phyloP scores from a whole-genome alignment of 2,888 invertebrate species.

The Nysson spinosus region DNA sequence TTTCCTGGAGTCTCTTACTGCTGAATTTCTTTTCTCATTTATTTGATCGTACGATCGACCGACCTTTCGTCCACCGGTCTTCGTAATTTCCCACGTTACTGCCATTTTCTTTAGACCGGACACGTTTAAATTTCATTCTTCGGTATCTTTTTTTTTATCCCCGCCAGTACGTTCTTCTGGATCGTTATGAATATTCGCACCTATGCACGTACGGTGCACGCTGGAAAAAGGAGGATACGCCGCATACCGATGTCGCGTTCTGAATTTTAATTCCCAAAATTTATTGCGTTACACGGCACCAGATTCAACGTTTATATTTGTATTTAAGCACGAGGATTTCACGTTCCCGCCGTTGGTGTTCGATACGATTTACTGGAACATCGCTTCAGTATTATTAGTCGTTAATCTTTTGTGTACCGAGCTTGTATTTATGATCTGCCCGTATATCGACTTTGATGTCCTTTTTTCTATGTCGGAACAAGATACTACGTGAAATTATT shows the following conservation, averaged over 20 bases:
- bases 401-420: too few relatives aligned
- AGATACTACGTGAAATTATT: too few relatives aligned
- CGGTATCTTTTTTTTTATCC: conserved; percentile 30
- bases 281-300: conserved; percentile 9
- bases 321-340: background rate
- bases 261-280: conserved; percentile 35
- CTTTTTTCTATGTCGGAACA: too few relatives aligned
- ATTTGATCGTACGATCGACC: too few relatives aligned
- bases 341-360: background rate
- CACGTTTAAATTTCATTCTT: conserved; percentile 61
- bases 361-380: too few relatives aligned
- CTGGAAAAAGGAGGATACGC: background rate
- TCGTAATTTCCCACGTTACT: conserved; percentile 34
- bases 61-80: too few relatives aligned
- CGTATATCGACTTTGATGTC: too few relatives aligned
- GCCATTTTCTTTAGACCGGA: conserved; percentile 50
- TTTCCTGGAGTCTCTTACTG: too few relatives aligned
- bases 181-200: conserved; percentile 56
- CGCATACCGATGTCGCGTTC: background rate
- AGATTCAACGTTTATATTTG: background rate
- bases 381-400: too few relatives aligned
- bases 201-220: conserved; percentile 25
- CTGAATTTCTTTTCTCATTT: too few relatives aligned
- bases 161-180: conserved; percentile 35
- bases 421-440: too few relatives aligned